Evolutionary conservation across 2,113 vertebrate genomes (phyloP).

Genomic region (Coracopsis vasa): DNA sequence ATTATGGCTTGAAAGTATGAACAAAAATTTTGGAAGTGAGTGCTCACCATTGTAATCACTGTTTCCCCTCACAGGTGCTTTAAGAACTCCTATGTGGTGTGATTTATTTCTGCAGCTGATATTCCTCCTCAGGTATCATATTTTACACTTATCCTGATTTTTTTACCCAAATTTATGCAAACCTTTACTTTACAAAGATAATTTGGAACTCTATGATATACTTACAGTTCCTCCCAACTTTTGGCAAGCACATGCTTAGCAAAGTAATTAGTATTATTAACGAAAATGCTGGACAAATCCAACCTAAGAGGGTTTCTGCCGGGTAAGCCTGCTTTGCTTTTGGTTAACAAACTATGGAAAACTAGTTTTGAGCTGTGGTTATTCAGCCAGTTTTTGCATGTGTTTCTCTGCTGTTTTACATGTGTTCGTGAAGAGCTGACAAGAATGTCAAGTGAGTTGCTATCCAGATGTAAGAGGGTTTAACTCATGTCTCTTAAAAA

Average conservation of each 20-base stretch:
- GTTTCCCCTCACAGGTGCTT: neutral
- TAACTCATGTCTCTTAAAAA: neutral
- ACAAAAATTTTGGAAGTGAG: neutral
- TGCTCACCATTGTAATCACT: neutral
- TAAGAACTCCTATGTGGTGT: neutral
- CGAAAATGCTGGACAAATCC: neutral
- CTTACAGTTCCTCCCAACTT: neutral
- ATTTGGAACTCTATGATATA: neutral
- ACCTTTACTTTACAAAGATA: neutral
- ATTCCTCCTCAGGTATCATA: neutral
- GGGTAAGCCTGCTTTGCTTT: neutral
- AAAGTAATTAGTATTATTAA: neutral
- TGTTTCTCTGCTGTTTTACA: neutral
- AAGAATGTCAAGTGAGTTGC: neutral
- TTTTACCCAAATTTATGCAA: neutral
- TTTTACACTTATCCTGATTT: neutral
- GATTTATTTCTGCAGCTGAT: neutral
- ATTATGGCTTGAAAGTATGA: neutral
- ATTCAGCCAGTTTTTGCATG: neutral
- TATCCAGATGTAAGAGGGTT: neutral
- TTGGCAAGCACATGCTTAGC: neutral
- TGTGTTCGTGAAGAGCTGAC: accelerated
- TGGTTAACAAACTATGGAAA: neutral
- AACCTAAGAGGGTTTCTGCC: neutral
- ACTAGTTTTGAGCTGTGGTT: neutral